phyloP scores from a whole-genome alignment of 2,113 vertebrate genomes.

The Sialia sialis region DNA sequence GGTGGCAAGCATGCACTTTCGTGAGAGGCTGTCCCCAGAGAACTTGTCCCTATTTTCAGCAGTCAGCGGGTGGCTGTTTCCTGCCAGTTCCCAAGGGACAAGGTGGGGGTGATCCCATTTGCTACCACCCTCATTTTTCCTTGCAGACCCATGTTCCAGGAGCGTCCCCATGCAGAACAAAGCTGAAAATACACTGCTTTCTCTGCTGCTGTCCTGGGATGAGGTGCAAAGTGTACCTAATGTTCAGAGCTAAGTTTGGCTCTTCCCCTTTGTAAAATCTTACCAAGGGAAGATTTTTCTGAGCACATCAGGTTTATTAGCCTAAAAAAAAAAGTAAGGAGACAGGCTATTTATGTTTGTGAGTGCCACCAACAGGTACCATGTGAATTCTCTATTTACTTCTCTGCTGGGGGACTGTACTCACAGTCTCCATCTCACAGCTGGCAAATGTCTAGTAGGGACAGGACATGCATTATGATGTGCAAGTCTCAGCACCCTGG shows the following conservation, averaged over 20 bases:
- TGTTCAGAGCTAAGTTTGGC: not conserved
- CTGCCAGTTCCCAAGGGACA: not conserved
- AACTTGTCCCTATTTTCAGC: not conserved
- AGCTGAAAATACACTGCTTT: not conserved
- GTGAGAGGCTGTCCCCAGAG: not conserved
- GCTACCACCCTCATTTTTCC: not conserved
- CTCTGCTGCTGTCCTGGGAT: not conserved
- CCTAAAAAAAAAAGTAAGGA: not conserved
- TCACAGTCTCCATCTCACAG: not conserved
- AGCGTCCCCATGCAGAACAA: not conserved
- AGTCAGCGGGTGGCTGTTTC: not conserved
- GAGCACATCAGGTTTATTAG: not conserved
- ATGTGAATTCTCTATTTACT: not conserved
- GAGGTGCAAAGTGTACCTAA: not conserved
- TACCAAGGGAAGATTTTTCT: not conserved
- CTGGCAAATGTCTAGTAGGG: not conserved
- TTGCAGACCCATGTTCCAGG: not conserved
- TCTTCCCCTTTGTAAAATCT: not conserved
- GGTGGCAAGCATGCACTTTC: not conserved
- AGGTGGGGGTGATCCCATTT: fast-evolving
- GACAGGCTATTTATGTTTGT: not conserved
- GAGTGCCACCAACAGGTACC: not conserved
- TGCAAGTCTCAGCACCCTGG: not conserved
- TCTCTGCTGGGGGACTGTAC: not conserved
- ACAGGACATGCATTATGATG: not conserved